Evolutionary conservation across 2,797 vertebrate genomes (phyloP).

Genomic region (Danio jaintianensis): DNA sequence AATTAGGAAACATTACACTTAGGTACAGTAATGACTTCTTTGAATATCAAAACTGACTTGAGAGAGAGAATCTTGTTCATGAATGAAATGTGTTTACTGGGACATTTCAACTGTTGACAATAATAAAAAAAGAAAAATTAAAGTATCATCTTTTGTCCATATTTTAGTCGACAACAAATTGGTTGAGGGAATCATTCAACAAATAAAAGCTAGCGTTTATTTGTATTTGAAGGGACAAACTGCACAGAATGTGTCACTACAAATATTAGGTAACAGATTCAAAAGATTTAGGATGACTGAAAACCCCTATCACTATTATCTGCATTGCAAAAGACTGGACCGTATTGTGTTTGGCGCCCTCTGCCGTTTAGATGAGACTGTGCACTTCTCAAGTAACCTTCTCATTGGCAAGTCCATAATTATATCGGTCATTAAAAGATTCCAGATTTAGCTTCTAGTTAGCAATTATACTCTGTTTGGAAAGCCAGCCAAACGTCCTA

Average conservation of each 20-base stretch:
- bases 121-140: too few species aligned
- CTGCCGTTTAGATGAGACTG: neutral
- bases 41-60: too few species aligned
- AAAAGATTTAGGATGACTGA: neutral
- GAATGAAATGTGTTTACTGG: too few species aligned
- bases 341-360: conserved; percentile 12
- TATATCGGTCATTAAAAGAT: neutral
- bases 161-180: neutral
- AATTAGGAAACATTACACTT: too few species aligned
- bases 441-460: neutral
- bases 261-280: neutral
- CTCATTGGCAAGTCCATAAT: neutral
- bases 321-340: neutral
- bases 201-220: neutral
- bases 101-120: too few species aligned
- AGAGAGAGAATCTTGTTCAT: too few species aligned
- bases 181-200: neutral
- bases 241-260: neutral
- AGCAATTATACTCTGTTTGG: neutral
- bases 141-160: neutral
- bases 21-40: too few species aligned
- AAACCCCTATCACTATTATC: neutral
- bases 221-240: neutral
- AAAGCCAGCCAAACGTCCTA: neutral
- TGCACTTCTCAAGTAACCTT: neutral